Evolutionary conservation across 2,888 invertebrate genomes (phyloP).

Genomic region (Nemurella pictetii): DNA sequence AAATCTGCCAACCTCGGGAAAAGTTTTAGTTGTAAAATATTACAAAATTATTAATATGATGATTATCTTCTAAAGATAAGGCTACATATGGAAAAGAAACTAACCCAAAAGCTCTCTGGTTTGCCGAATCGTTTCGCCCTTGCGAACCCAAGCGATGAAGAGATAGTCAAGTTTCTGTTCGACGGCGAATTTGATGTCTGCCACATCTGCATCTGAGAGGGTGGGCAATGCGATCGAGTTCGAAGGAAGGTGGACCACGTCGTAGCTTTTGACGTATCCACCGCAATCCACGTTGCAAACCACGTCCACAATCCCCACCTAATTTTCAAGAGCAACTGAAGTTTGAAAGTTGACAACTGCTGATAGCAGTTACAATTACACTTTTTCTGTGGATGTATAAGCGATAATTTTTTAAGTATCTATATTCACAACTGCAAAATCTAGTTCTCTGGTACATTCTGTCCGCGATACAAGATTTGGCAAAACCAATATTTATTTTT

Average conservation of each 20-base stretch:
- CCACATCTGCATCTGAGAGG: conserved; percentile 3
- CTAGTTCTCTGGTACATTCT: too few relatives aligned
- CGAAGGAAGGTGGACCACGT: not conserved
- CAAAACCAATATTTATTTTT: too few relatives aligned
- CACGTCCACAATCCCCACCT: not conserved
- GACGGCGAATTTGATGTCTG: conserved; percentile 27
- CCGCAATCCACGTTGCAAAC: conserved; percentile 1
- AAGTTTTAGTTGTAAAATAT: too few relatives aligned
- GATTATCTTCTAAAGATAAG: too few relatives aligned
- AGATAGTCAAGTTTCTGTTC: conserved; percentile 16
- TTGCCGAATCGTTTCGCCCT: conserved; percentile 6
- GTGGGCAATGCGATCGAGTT: not conserved
- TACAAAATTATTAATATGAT: too few relatives aligned
- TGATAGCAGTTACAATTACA: too few relatives aligned
- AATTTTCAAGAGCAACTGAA: too few relatives aligned
- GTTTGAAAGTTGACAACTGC: too few relatives aligned
- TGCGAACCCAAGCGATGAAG: not conserved
- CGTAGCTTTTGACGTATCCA: not conserved
- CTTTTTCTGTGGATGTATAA: not conserved
- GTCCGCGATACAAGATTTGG: too few relatives aligned
- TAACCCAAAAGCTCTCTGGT: not conserved
- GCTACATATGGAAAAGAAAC: not conserved
- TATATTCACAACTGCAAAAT: too few relatives aligned
- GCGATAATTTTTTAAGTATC: too few relatives aligned
- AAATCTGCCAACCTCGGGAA: too few relatives aligned